Percentiles rank a stretch among this genome's conserved stretches.
These are phyloP conservation scores for Falco cherrug DNA, from an alignment of 2,797 vertebrate genomes.

Conservation along the genomic window DNA sequence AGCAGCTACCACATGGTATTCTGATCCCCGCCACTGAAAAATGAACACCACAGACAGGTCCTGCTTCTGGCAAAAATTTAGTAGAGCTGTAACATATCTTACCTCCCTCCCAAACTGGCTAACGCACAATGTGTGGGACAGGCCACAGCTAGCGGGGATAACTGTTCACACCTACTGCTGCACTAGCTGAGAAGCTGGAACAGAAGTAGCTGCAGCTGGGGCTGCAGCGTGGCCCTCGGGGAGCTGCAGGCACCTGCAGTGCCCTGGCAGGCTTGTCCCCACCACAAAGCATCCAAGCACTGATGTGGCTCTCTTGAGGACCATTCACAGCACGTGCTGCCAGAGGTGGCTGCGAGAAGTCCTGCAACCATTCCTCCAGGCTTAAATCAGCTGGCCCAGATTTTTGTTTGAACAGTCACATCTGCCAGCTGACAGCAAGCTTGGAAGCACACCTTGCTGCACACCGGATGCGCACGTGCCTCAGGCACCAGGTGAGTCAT, in stretches of 20 bases:
- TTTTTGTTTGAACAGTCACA: background rate
- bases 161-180: accelerated
- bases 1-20: accelerated
- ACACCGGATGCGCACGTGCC: background rate
- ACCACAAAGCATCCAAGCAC: background rate
- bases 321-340: accelerated
- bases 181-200: background rate
- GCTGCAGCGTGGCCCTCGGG: background rate
- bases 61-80: background rate
- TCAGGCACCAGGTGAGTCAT: background rate
- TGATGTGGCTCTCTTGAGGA: background rate
- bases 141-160: background rate
- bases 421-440: background rate
- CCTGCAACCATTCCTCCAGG: background rate
- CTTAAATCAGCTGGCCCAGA: background rate
- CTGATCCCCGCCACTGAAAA: background rate
- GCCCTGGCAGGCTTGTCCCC: background rate
- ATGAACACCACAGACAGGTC: background rate
- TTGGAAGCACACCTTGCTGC: background rate
- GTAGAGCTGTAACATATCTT: background rate
- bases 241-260: background rate
- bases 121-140: background rate
- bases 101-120: background rate
- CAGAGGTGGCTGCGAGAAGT: background rate
- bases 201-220: background rate